These are phyloP conservation scores for Macrosteles quadrilineatus DNA, from an alignment of 1,140 invertebrate species.

Conservation along the genomic window DNA sequence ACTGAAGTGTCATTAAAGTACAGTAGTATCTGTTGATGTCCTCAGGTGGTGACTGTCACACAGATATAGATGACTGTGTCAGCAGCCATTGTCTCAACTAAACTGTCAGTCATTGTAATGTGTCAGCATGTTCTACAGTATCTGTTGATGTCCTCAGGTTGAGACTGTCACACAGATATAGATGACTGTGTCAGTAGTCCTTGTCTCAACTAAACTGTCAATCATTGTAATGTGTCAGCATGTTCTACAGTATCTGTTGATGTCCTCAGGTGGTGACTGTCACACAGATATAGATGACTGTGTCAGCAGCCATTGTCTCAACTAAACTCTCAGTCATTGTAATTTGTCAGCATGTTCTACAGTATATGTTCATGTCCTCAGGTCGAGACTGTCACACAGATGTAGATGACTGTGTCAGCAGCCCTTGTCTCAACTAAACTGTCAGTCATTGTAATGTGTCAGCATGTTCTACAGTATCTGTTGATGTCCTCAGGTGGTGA, in stretches of 20 bases:
- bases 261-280: conserved; percentile 63
- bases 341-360: conserved; percentile 76
- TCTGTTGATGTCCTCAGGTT: too few relatives aligned
- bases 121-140: too few relatives aligned
- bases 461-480: conserved; percentile 82
- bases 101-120: too few relatives aligned
- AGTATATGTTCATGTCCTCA: too few relatives aligned
- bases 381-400: conserved; percentile 67
- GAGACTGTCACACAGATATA: conserved; percentile 68
- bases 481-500: conserved; percentile 64
- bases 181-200: conserved; percentile 74
- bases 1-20: too few relatives aligned
- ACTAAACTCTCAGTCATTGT: conserved; percentile 82
- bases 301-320: conserved; percentile 74
- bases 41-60: conserved; percentile 63
- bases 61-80: conserved; percentile 72
- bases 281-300: conserved; percentile 72
- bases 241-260: too few relatives aligned
- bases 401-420: conserved; percentile 70
- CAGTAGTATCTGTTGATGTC: too few relatives aligned
- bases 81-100: conserved; percentile 79
- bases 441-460: conserved; percentile 78
- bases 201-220: conserved; percentile 82
- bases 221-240: too few relatives aligned
- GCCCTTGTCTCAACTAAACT: conserved; percentile 82